Evolutionary conservation across 2,888 invertebrate species (phyloP).

Genomic region (Cataglyphis livida): DNA sequence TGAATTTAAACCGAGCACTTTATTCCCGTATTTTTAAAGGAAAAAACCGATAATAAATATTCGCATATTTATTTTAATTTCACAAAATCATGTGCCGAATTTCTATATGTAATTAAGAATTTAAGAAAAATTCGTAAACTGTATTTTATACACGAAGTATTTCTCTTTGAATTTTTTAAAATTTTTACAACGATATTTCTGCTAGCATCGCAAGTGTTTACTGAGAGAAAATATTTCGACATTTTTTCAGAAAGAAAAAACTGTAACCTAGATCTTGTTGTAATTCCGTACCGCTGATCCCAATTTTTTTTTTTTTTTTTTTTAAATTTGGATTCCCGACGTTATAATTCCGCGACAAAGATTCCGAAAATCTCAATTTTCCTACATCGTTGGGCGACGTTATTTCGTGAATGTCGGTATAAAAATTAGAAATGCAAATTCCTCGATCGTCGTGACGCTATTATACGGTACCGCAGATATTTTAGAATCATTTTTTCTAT

Average conservation of each 20-base stretch:
- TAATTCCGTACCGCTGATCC: slow-evolving; percentile 26
- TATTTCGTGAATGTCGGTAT: slow-evolving; percentile 49
- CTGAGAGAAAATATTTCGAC: slow-evolving; percentile 21
- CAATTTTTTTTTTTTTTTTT: slow-evolving; percentile 39
- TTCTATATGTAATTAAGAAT: neutral
- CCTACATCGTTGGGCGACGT: slow-evolving; percentile 36
- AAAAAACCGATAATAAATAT: slow-evolving; percentile 29
- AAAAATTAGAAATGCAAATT: slow-evolving; percentile 55
- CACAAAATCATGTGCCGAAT: slow-evolving; percentile 14
- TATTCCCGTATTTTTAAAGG: slow-evolving; percentile 29
- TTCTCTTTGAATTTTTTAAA: neutral
- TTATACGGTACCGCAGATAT: slow-evolving; percentile 41
- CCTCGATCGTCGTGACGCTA: slow-evolving; percentile 19
- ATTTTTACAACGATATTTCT: neutral
- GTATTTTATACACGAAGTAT: slow-evolving; percentile 3
- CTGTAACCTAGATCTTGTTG: slow-evolving; percentile 31
- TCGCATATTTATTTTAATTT: slow-evolving; percentile 35
- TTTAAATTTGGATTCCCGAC: slow-evolving; percentile 20
- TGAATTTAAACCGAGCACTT: slow-evolving; percentile 51
- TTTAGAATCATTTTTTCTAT: slow-evolving; percentile 22
- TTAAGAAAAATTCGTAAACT: slow-evolving; percentile 7
- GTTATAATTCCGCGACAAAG: slow-evolving; percentile 42
- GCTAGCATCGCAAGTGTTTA: neutral
- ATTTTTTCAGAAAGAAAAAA: slow-evolving; percentile 13
- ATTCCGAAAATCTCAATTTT: slow-evolving; percentile 45